phyloP scores from a whole-genome alignment of 2,113 vertebrate species.

The Trogon melanurus region DNA sequence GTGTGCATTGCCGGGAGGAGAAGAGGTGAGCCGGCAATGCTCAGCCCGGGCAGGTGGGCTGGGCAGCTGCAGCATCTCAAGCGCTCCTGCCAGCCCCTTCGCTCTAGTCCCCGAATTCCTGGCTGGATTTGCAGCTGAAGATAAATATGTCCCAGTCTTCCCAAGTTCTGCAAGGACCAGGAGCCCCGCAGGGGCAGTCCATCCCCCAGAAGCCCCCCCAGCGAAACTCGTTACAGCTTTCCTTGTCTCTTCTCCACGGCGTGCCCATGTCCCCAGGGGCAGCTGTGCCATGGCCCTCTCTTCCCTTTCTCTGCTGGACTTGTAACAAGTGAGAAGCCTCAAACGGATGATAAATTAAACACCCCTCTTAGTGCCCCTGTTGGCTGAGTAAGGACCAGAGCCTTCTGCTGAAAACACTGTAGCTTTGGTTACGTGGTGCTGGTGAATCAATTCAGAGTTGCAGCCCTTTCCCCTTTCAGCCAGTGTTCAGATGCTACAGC shows the following conservation, averaged over 20 bases:
- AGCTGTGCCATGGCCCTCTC: not conserved
- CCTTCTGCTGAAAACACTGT: not conserved
- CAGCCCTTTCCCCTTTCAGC: not conserved
- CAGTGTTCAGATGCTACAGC: not conserved
- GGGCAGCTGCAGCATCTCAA: not conserved
- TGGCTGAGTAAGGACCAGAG: not conserved
- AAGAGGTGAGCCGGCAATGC: not conserved
- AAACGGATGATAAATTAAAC: accelerated
- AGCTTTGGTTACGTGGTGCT: not conserved
- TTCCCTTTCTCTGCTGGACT: not conserved
- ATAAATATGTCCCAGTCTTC: accelerated
- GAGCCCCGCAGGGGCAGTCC: not conserved
- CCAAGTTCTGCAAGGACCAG: accelerated
- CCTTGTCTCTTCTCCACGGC: accelerated
- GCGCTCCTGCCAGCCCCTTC: not conserved
- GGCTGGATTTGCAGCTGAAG: not conserved
- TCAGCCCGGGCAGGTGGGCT: not conserved
- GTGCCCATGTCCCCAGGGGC: not conserved
- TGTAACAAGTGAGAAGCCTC: not conserved
- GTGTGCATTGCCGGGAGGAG: not conserved
- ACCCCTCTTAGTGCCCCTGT: accelerated
- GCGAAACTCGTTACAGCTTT: accelerated
- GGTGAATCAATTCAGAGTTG: not conserved
- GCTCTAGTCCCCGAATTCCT: not conserved
- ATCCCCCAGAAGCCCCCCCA: not conserved